A percentile compares a stretch with the other conserved stretches of the same genome.
Conservation (phyloP, 2,797 vertebrate species). For the Lithobates sylvaticus region DNA sequence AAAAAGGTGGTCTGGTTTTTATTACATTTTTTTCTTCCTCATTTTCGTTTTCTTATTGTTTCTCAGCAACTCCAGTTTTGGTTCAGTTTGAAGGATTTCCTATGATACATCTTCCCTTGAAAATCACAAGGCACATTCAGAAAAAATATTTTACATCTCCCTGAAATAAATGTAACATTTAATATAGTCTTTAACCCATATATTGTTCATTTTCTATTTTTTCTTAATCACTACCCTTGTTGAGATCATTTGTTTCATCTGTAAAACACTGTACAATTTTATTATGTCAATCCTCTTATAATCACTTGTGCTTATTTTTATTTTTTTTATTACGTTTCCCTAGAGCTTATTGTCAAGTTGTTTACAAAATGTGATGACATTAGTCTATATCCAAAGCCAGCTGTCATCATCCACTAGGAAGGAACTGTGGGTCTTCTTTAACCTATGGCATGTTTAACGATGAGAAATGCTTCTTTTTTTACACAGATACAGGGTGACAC, state of each 20-base stretch:
- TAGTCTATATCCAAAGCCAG: conserved; percentile 50
- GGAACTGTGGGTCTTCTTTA: conserved; percentile 35
- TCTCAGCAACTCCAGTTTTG: too few relatives aligned
- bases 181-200: background rate
- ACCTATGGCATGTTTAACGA: conserved; percentile 60
- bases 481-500: conserved; percentile 60
- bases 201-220: background rate
- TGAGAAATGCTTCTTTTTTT: conserved; percentile 47
- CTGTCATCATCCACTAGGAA: conserved; percentile 40
- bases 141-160: background rate
- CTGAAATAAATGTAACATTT: background rate
- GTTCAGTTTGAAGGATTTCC: background rate
- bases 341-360: conserved; percentile 52
- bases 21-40: too few relatives aligned
- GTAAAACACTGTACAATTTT: background rate
- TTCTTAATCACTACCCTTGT: background rate
- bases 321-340: conserved; percentile 48
- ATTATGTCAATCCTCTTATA: conserved; percentile 35
- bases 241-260: background rate
- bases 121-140: too few relatives aligned
- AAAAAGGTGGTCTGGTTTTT: too few relatives aligned
- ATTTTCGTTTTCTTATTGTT: too few relatives aligned
- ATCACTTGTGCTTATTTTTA: conserved; percentile 14
- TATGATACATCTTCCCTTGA: background rate
- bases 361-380: conserved; percentile 59